phyloP scores from a whole-genome alignment of 1,140 invertebrate species.

The Heliconius eleuchia region DNA sequence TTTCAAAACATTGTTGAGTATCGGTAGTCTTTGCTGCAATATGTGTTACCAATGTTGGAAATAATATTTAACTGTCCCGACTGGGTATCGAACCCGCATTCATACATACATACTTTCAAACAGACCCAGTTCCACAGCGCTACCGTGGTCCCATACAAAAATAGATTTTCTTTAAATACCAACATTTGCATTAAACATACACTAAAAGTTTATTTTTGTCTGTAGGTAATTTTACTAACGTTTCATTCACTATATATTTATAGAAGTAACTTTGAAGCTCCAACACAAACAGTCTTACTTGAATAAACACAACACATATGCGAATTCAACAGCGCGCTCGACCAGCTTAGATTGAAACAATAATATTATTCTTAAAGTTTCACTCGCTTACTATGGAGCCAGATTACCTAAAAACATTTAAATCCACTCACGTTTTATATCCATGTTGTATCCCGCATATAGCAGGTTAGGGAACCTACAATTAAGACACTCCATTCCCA shows the following conservation, averaged over 20 bases:
- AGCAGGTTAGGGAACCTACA: too few relatives aligned
- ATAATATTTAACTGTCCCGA: too few relatives aligned
- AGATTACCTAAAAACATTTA: background rate
- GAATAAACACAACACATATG: slow-evolving; percentile 1
- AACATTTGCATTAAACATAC: background rate
- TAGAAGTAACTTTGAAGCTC: background rate
- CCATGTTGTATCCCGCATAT: too few relatives aligned
- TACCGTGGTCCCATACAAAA: too few relatives aligned
- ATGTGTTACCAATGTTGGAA: too few relatives aligned
- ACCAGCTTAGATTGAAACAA: slow-evolving; percentile 1
- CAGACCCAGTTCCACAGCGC: too few relatives aligned
- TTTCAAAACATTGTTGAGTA: too few relatives aligned
- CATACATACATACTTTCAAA: background rate
- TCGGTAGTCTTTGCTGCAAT: too few relatives aligned
- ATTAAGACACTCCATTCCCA: too few relatives aligned
- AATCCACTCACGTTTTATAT: too few relatives aligned
- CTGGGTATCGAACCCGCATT: too few relatives aligned
- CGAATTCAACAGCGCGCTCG: background rate
- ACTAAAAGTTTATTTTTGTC: background rate
- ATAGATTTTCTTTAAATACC: background rate
- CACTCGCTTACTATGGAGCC: background rate
- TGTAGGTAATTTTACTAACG: background rate
- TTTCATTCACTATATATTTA: background rate
- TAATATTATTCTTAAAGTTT: slow-evolving; percentile 9
- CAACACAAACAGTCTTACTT: background rate